These are phyloP conservation scores for Aporophyla lueneburgensis DNA, from an alignment of 2,888 invertebrate species.

Conservation along the genomic window DNA sequence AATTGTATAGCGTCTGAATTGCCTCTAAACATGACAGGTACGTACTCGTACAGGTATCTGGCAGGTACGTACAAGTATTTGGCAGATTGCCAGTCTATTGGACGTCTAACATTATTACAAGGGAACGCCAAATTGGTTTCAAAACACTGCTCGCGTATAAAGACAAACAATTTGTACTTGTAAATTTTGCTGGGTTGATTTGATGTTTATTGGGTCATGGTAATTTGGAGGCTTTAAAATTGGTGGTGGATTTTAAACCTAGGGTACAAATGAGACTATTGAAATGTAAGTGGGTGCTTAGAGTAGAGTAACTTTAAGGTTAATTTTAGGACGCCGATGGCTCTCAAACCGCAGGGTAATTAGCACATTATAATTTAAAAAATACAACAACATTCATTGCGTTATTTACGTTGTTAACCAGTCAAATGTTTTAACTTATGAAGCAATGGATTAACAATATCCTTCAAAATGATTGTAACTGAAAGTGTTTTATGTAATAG, in stretches of 20 bases:
- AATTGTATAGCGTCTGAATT: conserved; percentile 54
- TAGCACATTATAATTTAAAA: too few relatives aligned
- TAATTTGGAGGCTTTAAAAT: neutral
- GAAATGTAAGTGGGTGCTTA: neutral
- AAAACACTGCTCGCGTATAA: conserved; percentile 51
- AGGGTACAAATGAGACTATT: neutral
- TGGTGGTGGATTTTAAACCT: neutral
- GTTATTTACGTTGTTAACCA: too few relatives aligned
- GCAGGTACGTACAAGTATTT: conserved; percentile 66
- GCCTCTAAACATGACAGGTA: conserved; percentile 65
- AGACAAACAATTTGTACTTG: conserved; percentile 44
- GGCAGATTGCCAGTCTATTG: conserved; percentile 61
- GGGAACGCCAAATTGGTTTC: conserved; percentile 61
- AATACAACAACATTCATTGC: too few relatives aligned
- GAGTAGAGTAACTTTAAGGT: neutral
- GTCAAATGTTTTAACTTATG: too few relatives aligned
- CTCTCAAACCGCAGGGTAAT: neutral
- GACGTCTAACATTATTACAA: conserved; percentile 56
- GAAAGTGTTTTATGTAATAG: too few relatives aligned
- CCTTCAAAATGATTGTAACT: too few relatives aligned
- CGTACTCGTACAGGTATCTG: conserved; percentile 65
- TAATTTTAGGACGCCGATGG: neutral
- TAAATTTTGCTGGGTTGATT: conserved; percentile 14
- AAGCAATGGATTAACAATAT: too few relatives aligned
- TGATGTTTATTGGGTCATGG: conserved; percentile 18